phyloP scores from a whole-genome alignment of 2,888 invertebrate species.

The Drosophila atripex region DNA sequence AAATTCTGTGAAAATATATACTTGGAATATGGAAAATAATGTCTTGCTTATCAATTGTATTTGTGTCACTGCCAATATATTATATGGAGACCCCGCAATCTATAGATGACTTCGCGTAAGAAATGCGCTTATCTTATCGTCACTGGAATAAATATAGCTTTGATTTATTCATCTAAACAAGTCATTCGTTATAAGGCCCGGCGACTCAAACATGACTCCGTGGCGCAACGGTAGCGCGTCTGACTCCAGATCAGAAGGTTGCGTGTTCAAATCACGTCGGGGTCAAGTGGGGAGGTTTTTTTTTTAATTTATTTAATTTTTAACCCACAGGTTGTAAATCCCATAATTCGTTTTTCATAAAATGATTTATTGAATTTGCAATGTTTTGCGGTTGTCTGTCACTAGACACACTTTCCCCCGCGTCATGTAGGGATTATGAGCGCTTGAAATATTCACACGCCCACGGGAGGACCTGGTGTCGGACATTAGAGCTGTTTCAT shows the following conservation, averaged over 20 bases:
- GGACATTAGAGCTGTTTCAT: conserved; percentile 14
- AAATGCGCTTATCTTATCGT: conserved; percentile 25
- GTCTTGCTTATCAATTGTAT: background rate
- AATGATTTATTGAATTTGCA: background rate
- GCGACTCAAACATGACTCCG: conserved; percentile 22
- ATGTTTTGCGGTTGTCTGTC: background rate
- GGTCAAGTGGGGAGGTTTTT: conserved; percentile 16
- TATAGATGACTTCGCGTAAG: background rate
- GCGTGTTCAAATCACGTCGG: conserved; percentile 56
- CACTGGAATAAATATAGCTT: background rate
- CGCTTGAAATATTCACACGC: conserved; percentile 47
- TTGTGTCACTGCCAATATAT: background rate
- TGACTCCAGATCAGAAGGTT: conserved; percentile 56
- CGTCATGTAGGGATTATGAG: conserved; percentile 35
- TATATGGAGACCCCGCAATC: conserved; percentile 3
- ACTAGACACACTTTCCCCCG: too few species aligned
- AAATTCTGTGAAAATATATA: background rate
- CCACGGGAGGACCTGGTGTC: background rate
- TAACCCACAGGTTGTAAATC: background rate
- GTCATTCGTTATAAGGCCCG: background rate
- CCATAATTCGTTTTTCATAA: background rate
- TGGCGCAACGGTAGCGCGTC: conserved; percentile 55
- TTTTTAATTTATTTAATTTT: background rate
- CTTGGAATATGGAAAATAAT: background rate
- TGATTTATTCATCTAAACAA: background rate